Evolutionary conservation across 2,888 invertebrate genomes (phyloP).

Genomic region (Macrosoma leucophasiata): DNA sequence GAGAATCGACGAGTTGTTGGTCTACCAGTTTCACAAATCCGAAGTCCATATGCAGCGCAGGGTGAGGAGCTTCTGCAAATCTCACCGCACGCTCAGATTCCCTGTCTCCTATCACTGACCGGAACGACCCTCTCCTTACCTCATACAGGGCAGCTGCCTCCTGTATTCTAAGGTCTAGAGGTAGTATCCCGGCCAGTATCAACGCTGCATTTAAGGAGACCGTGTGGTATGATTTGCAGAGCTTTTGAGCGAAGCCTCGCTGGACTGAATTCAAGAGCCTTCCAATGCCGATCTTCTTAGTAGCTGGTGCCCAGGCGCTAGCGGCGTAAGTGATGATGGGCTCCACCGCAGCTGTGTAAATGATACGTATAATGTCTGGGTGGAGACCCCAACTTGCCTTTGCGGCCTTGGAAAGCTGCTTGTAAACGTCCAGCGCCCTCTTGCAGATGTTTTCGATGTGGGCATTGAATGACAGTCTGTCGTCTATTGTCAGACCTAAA

Average conservation of each 20-base stretch:
- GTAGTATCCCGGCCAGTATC: conserved; percentile 5
- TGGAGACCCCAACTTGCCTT: no score
- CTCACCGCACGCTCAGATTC: no score
- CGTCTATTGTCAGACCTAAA: conserved; percentile 11
- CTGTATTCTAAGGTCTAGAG: conserved; percentile 5
- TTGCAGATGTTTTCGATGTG: conserved; percentile 2
- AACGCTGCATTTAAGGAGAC: no score
- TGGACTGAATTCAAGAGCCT: conserved; percentile 1
- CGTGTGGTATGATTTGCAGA: conserved; percentile 5
- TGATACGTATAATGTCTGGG: no score
- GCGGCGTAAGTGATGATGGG: not conserved
- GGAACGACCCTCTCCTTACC: not conserved
- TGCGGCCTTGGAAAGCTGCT: no score
- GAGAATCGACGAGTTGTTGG: no score
- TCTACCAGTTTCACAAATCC: no score
- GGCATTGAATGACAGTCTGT: conserved; percentile 7
- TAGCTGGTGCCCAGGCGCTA: conserved; percentile 1
- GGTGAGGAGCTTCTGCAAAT: no score
- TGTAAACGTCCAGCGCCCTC: no score
- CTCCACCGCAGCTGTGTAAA: not conserved
- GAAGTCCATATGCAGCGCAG: no score
- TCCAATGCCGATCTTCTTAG: not conserved
- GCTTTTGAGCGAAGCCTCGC: conserved; percentile 1
- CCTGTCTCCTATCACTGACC: no score
- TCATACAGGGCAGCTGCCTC: conserved; percentile 2